Base-by-base conservation (phyloP, 2,797 vertebrate genomes). In the Gallinago solitaria region DNA sequence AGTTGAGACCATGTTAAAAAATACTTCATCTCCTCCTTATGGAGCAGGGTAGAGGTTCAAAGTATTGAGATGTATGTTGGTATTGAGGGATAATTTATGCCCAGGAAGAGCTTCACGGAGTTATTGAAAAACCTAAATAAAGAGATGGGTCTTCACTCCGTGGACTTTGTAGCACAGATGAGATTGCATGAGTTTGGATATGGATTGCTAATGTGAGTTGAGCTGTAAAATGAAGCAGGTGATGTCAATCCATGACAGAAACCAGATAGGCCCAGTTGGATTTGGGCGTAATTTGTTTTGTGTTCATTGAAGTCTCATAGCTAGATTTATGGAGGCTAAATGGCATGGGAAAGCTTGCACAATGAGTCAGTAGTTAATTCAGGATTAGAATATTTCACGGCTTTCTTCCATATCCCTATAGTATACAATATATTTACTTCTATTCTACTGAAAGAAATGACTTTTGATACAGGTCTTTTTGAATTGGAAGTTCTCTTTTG, bases 201-300 rank as follows among this genome's bases (percentile, higher is more conserved):
- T 89, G 90, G 86, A 69, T 95, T 78, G 33, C 88, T 95, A 92
- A 89, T 87, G 83, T 2, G 27, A 87, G 81, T 56, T 90, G 87
- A 90, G 84, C 95, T 75, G 71, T 96, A 96, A 97, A 95, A 92
- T 75, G 76, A 48, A 96, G 95, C 96, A 95, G 94, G 93, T 96
- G 95, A 96, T 95, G 89, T 95, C 94, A 95, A 96, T 95, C 95
- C 96, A 96, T 95, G 96, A 97, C 92, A 96, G 95, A 97, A 96
- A 96, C 93, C 83, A 96, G 94, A 97, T 96, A 97, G 90, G 94
- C 91, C 95, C 93, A 41, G 92, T 90, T 95, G 95, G 95, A 95
- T 96, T 95, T 92, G 88, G 84, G 61, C 57, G 75, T 95, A 93
- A 95, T 95, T 96, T 96, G 83, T 80, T 96, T 92, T 95, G 88